These are phyloP conservation scores for Pilophorus perplexus DNA, from an alignment of 2,888 invertebrate species.

Conservation along the genomic window DNA sequence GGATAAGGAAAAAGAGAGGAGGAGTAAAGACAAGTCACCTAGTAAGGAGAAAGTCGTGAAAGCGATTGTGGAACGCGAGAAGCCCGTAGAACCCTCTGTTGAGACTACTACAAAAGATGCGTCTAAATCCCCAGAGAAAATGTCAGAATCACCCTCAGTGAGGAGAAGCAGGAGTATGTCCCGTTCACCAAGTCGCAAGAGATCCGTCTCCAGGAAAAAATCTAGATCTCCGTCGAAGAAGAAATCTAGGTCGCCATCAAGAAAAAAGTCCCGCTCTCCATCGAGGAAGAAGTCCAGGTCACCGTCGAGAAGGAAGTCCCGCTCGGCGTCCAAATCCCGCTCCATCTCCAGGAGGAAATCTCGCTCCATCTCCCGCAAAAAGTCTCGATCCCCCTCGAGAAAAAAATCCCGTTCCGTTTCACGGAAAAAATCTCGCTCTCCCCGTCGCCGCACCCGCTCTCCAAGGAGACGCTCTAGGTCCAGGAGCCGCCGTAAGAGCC, in stretches of 20 bases:
- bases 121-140: conserved; percentile 47
- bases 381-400: conserved; percentile 55
- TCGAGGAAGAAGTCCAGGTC: conserved; percentile 47
- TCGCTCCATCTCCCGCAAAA: conserved; percentile 57
- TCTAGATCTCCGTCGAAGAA: conserved; percentile 41
- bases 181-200: conserved; percentile 25
- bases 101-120: conserved; percentile 33
- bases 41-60: conserved; percentile 42
- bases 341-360: conserved; percentile 48
- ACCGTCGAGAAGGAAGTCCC: conserved; percentile 48
- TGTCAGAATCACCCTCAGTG: conserved; percentile 24
- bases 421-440: conserved; percentile 54
- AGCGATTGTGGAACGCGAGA: conserved; percentile 1
- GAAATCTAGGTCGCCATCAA: conserved; percentile 47
- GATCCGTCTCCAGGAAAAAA: conserved; percentile 44
- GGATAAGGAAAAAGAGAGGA: conserved; percentile 40
- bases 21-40: conserved; percentile 26
- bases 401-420: conserved; percentile 56
- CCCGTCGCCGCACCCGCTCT: conserved; percentile 46
- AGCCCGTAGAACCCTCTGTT: background rate
- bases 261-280: conserved; percentile 48
- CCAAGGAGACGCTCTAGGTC: conserved; percentile 41
- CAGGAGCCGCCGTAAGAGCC: conserved; percentile 42
- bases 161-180: conserved; percentile 17
- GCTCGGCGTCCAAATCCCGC: conserved; percentile 52